Percentiles rank a stretch among this genome's conserved stretches.
Conservation (phyloP, 2,888 invertebrate species). For the Cyclophora punctaria region DNA sequence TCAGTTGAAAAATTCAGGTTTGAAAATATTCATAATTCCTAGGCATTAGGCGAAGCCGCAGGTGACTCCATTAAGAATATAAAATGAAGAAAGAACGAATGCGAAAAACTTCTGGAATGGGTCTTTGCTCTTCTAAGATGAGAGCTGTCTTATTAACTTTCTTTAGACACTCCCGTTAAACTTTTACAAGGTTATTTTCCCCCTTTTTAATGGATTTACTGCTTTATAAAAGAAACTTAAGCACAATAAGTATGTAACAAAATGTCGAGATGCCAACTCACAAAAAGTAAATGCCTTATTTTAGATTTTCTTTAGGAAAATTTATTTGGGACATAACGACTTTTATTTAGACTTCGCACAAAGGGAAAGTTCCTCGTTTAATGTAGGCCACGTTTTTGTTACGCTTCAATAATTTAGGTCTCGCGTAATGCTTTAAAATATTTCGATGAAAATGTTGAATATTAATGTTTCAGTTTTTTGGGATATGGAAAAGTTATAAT, state of each 20-base stretch:
- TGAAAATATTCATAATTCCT: conserved; percentile 28
- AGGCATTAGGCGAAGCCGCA: conserved; percentile 32
- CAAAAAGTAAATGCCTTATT: conserved; percentile 19
- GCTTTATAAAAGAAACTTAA: conserved; percentile 24
- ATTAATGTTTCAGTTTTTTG: neutral
- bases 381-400: conserved; percentile 14
- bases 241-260: conserved; percentile 21
- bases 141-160: conserved; percentile 41
- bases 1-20: conserved; percentile 11
- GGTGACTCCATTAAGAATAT: conserved; percentile 55
- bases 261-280: conserved; percentile 14
- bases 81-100: conserved; percentile 45
- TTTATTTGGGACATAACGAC: conserved; percentile 18
- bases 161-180: conserved; percentile 28
- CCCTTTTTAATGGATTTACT: conserved; percentile 36
- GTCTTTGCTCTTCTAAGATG: conserved; percentile 29
- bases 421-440: neutral
- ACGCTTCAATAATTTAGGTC: conserved; percentile 11
- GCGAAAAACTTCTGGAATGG: conserved; percentile 47
- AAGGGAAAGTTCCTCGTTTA: conserved; percentile 12
- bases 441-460: neutral
- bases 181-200: conserved; percentile 32
- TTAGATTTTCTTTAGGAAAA: conserved; percentile 16
- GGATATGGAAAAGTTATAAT: too few relatives aligned
- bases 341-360: conserved; percentile 11